Base-by-base conservation (phyloP, 2,888 invertebrate species). In the Bhutanitis thaidina region DNA sequence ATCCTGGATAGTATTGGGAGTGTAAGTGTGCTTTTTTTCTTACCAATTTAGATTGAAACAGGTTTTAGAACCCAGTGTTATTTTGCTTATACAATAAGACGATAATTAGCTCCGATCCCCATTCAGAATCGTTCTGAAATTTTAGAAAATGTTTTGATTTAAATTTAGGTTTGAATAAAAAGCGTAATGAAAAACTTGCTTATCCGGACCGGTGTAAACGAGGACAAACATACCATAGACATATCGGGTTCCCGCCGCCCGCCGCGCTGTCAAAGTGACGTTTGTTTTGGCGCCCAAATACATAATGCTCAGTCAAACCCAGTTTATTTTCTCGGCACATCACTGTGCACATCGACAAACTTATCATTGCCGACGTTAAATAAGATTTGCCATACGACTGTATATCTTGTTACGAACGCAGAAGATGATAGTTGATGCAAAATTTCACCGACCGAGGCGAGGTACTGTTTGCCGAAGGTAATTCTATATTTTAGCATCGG, bases 271-370 rank as follows among this genome's bases (percentile, higher is more conserved):
- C 86, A 88, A 75, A 80, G 70, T 87, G 87, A 87, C 88, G 87
- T 88, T 89, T 88, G 85, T 88, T 89, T 88, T 89, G 86, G 85
- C 88, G 88, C 88, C 86, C 82, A 88, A 88, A 87, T 83, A 86
- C 86, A 88, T 87, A 88, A 85, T 81, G 86, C 84, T 76, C 78
- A 82, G 80, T 80, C 81, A 79, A 82, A 79, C 79, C 68, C 68
- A 67, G 87, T 85, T 86, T 88, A 85, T 88, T 88, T 87, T 85
- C 81, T 85, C 80, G 78, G 82, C 83, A 81, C 79, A 85, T 85
- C 83, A 81, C 55, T 56, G 80, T 74, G 71, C 65, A 70, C 59
- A 65, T 61, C 64, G 62, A 69, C 70, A 74, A 76, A 74, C 67
- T 69, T 61, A 62, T 62, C 66, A 70, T 67, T 66, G 58, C 62